Base-by-base conservation (phyloP, 2,888 invertebrate genomes). In the Siphonodentalium dalli region DNA sequence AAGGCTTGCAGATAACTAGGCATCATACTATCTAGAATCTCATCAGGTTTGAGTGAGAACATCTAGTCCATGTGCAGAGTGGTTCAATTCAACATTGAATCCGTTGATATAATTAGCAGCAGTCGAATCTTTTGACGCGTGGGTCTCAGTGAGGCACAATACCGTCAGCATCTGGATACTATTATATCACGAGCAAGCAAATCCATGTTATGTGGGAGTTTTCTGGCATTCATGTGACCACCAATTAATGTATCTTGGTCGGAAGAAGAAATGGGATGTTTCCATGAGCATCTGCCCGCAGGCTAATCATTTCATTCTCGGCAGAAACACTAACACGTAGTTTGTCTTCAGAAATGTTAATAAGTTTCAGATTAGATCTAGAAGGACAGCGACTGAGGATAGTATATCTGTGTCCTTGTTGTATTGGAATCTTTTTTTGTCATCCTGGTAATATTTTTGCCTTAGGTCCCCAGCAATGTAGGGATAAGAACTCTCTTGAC, bases 401-500 rank as follows among this genome's bases (percentile, higher is more conserved):
- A 13, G 53, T 57, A 40, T 53, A 48, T 20, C 43, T 49, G 20
- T 39, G 48, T n/a, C 57, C 57, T 45, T 43, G 44, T n/a, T n/a
- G n/a, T n/a, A n/a, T n/a, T 20, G 40, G 43, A 35, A 28, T 37
- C 37, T 43, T 18, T 27, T 35, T 39, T n/a, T n/a, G n/a, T n/a
- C n/a, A n/a, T n/a, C n/a, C n/a, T n/a, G n/a, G n/a, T n/a, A n/a
- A 6, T 24, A 15, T 11, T 20, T 27, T n/a, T 26, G 28, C 21
- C 34, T 20, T 18, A 53, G 47, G 53, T 53, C 40, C 21, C 15
- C 35, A 24, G 53, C 48, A 26, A 53, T 24, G 34, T 47, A 41
- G 13, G 24, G 9, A 18, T 52, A 57, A 26, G 43, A 52, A 33
- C 46, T 47, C 13, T 48, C 47, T 42, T 52, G 49, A n/a, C 48